These are phyloP conservation scores for Calephelis perditalis DNA, from an alignment of 2,888 invertebrate genomes.

Conservation along the genomic window DNA sequence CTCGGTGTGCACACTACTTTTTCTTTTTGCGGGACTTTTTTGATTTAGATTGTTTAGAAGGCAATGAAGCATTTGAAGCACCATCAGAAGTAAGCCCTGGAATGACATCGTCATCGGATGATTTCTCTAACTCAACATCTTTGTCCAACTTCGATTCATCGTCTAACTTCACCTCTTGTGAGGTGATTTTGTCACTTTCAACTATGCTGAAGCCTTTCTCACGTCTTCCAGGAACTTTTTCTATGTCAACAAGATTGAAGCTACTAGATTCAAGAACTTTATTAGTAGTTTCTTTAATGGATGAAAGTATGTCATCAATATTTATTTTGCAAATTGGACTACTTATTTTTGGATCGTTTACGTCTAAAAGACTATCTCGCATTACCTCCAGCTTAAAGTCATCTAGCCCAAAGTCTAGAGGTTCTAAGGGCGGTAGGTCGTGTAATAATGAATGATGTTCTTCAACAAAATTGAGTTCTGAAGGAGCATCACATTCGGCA, in stretches of 20 bases:
- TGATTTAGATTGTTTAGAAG: constrained; percentile 67
- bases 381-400: constrained; percentile 67
- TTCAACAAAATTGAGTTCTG: constrained; percentile 64
- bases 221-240: constrained; percentile 56
- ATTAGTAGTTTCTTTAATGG: constrained; percentile 57
- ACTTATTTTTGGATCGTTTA: constrained; percentile 47
- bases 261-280: constrained; percentile 56
- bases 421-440: constrained; percentile 60
- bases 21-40: constrained; percentile 80
- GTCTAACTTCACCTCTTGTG: constrained; percentile 59
- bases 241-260: constrained; percentile 64
- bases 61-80: constrained; percentile 51
- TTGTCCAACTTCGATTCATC: constrained; percentile 50
- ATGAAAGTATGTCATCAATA: constrained; percentile 64
- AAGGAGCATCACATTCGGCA: constrained; percentile 65
- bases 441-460: constrained; percentile 61
- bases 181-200: constrained; percentile 60
- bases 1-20: constrained; percentile 67
- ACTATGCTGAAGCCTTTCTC: constrained; percentile 64
- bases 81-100: constrained; percentile 49
- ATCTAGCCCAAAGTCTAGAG: constrained; percentile 61
- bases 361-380: constrained; percentile 64
- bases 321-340: constrained; percentile 71
- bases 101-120: constrained; percentile 76
- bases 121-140: constrained; percentile 67